These are phyloP conservation scores for Cotesia chilonis DNA, from an alignment of 1,140 invertebrate species.

Conservation along the genomic window DNA sequence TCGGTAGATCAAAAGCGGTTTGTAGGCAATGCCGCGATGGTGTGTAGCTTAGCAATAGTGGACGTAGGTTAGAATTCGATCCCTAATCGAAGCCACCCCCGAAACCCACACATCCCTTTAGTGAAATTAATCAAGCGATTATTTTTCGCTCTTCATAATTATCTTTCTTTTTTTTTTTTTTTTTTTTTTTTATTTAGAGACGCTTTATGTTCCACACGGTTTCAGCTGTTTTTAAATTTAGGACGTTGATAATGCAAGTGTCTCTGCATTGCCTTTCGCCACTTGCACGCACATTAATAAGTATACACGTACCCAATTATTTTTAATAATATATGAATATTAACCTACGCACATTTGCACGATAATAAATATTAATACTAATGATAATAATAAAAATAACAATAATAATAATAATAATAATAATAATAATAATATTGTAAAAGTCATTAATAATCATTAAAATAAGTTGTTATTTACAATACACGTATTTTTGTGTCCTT, in stretches of 20 bases:
- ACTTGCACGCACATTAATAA: not conserved
- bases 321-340: not conserved
- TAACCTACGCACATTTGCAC: constrained; percentile 27
- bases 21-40: constrained; percentile 45
- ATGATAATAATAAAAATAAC: constrained; percentile 17
- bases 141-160: not conserved
- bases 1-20: constrained; percentile 46
- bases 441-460: constrained; percentile 5
- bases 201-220: not conserved
- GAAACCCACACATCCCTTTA: constrained; percentile 19
- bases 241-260: not conserved
- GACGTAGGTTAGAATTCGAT: constrained; percentile 48
- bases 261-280: constrained; percentile 10
- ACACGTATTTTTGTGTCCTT: constrained; percentile 11
- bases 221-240: not conserved
- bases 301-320: not conserved
- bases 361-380: constrained; percentile 4
- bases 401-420: constrained; percentile 14
- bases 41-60: constrained; percentile 63
- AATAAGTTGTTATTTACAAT: constrained; percentile 26
- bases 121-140: constrained; percentile 8
- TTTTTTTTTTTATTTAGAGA: not conserved
- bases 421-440: constrained; percentile 3
- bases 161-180: not conserved
- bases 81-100: constrained; percentile 39